Conservation (phyloP, 2,797 vertebrate species). For the Calcarius lapponicus region DNA sequence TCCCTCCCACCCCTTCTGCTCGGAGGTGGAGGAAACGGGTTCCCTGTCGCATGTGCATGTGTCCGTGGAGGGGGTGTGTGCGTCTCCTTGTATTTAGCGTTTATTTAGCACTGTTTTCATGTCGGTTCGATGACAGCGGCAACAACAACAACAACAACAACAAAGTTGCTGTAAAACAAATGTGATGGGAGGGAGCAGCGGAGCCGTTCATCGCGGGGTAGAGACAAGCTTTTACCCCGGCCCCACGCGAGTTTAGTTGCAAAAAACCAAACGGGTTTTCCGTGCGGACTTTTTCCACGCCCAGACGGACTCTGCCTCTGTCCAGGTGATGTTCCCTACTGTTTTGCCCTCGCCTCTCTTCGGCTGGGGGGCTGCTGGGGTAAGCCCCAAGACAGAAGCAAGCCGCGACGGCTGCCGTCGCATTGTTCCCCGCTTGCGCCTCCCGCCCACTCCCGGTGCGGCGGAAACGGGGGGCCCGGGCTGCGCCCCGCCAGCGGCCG, state of each 20-base stretch:
- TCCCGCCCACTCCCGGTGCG: not conserved
- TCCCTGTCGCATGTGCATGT: not conserved
- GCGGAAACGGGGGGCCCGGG: not conserved
- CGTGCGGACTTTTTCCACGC: not conserved
- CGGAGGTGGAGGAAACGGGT: not conserved
- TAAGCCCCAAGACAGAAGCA: not conserved
- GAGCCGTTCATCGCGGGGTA: not conserved
- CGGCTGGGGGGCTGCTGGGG: not conserved
- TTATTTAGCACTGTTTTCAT: not conserved
- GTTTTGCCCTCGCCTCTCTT: not conserved
- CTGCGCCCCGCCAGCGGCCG: not conserved
- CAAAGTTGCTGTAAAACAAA: not conserved
- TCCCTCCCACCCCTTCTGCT: not conserved
- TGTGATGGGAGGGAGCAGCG: not conserved
- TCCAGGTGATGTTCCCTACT: not conserved
- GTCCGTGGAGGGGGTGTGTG: not conserved
- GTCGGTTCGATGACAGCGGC: not conserved
- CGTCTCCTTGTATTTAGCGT: not conserved
- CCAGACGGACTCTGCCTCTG: not conserved
- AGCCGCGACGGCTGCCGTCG: not conserved
- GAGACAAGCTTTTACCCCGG: not conserved
- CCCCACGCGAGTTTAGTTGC: not conserved
- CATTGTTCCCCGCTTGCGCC: not conserved
- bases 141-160: not conserved
- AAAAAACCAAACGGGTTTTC: not conserved